Evolutionary conservation across 2,797 vertebrate genomes (phyloP).

Genomic region (Sebastes diploproa): DNA sequence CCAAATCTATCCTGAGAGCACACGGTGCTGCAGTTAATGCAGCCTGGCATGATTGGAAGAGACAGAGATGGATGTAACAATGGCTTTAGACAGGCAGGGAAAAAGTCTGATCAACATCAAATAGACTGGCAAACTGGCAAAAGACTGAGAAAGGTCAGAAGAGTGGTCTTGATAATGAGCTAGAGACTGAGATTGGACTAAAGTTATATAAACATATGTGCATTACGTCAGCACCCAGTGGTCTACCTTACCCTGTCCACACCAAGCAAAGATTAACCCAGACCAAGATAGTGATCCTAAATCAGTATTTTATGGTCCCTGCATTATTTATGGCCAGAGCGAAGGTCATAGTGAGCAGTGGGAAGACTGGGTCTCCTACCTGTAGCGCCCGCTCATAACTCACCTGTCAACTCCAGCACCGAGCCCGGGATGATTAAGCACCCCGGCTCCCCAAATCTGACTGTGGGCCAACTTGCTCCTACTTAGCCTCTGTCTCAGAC

Average conservation of each 20-base stretch:
- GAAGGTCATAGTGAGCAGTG: slow-evolving; percentile 73
- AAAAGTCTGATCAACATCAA: slow-evolving; percentile 1
- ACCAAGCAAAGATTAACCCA: slow-evolving; percentile 18
- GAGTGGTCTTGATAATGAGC: neutral
- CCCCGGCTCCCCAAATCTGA: slow-evolving; percentile 60
- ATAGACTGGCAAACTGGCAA: neutral
- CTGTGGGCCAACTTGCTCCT: slow-evolving; percentile 64
- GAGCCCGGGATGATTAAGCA: slow-evolving; percentile 73
- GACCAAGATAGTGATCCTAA: slow-evolving; percentile 55
- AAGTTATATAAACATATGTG: neutral
- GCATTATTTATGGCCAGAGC: slow-evolving; percentile 73
- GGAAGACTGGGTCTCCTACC: slow-evolving; percentile 67
- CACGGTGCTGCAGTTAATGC: neutral
- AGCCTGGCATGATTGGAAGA: slow-evolving; percentile 11
- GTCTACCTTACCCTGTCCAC: neutral
- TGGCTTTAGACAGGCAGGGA: slow-evolving; percentile 14
- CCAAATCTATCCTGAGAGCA: neutral
- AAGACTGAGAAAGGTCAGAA: neutral
- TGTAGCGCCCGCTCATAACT: slow-evolving; percentile 75
- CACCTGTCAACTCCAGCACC: slow-evolving; percentile 68
- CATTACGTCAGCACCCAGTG: neutral
- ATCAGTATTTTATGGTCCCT: slow-evolving; percentile 71
- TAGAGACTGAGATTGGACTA: neutral
- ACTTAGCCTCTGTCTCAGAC: slow-evolving; percentile 71
- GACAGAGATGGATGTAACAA: slow-evolving; percentile 4